Base-by-base conservation (phyloP, 2,797 vertebrate species). In the Meriones psammophilus region DNA sequence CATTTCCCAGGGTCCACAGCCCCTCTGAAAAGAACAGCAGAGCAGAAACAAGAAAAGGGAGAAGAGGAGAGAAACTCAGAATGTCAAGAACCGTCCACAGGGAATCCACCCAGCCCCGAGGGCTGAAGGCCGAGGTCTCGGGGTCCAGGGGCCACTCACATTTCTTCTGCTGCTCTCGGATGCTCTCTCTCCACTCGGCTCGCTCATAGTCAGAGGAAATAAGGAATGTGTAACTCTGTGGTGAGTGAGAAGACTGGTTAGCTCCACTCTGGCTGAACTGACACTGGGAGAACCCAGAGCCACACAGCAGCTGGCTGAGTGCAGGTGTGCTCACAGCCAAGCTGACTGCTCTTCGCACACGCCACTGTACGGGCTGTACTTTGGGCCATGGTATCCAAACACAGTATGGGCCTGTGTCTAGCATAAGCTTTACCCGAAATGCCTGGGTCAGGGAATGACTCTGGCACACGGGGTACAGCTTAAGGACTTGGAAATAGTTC, bases 141-240 rank as follows among this genome's bases (percentile, higher is more conserved):
- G 1, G 0, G 3, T 0, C 8, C 17, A 6, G 42, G 46, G 18
- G 20, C 80, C 94, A 98, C 99, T 98, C 94, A 99, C 99, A 99
- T 92, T 99, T 99, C 98, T 99, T 99, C 98, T 99, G 99, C 98
- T 99, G 99, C 95, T 99, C 99, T 1, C 99, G 99, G 62, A 99
- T 98, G n/a, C 99, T 98, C 96, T 99, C 99, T 96, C 99, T 99
- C 99, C 99, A 99, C 96, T 99, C 99, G 0, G 99, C 99, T 1
- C 99, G 99, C 94, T 99, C 99, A 0, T 99, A 99, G 98, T 99
- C 99, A 0, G 99, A 99, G 0, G 99, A 99, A 95, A 99, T 99
- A 89, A 99, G 99, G 96, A 99, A 99, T 0, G 99, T 99, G 97
- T 99, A 99, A 92, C 99, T 99, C 99, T 99, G 93, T 89, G 92